A percentile compares a stretch with the other conserved stretches of the same genome.
Conservation (phyloP, 2,113 vertebrate genomes). For the Lucifuga dentata region DNA sequence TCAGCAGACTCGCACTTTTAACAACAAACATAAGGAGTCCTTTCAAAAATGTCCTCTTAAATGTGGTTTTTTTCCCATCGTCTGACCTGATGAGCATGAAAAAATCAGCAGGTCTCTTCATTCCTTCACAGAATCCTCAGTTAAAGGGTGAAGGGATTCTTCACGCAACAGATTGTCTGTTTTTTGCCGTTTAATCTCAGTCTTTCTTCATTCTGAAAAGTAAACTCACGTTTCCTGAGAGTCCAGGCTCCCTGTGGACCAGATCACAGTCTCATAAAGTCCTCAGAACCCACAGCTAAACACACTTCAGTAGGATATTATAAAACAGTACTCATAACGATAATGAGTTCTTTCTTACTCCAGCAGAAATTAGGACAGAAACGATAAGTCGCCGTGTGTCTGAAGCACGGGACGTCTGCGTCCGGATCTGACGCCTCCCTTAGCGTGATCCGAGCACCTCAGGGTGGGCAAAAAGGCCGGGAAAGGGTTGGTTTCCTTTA, state of each 20-base stretch:
- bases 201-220: neutral
- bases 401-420: constrained; percentile 9
- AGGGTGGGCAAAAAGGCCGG: neutral
- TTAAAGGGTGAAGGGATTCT: neutral
- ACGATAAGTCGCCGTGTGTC: neutral
- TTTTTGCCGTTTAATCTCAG: neutral
- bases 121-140: constrained; percentile 1
- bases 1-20: neutral
- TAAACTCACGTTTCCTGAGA: neutral
- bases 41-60: constrained; percentile 34
- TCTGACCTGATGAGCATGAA: constrained; percentile 4
- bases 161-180: constrained; percentile 6
- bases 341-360: constrained; percentile 10
- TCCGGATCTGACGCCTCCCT: constrained; percentile 2
- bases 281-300: constrained; percentile 10
- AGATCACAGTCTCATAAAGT: neutral
- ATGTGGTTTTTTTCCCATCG: constrained; percentile 22
- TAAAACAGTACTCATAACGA: neutral
- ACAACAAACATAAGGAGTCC: constrained; percentile 8
- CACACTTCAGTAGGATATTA: no score
- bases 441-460: constrained; percentile 18
- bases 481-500: no score
- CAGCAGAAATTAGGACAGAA: constrained; percentile 5
- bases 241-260: neutral
- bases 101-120: constrained; percentile 17